phyloP scores from a whole-genome alignment of 2,888 invertebrate species.

The Erannis defoliaria region DNA sequence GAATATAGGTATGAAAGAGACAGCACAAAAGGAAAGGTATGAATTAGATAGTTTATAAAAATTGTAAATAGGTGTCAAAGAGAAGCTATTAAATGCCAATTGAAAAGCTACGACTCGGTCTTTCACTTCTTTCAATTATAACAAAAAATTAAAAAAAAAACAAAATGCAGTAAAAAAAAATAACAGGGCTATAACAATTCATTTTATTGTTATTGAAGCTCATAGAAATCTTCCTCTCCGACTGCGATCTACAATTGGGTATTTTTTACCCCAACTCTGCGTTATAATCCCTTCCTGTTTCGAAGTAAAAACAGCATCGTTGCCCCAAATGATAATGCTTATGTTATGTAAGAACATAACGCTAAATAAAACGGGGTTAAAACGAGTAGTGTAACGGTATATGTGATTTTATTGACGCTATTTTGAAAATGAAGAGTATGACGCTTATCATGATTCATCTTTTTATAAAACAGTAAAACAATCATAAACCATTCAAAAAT shows the following conservation, averaged over 20 bases:
- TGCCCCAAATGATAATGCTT: conserved; percentile 28
- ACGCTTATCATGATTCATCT: too few species aligned
- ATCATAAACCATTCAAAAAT: not conserved
- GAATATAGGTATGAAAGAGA: too few species aligned
- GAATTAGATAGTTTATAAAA: too few species aligned
- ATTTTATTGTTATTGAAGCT: not conserved
- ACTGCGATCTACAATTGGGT: conserved; percentile 8
- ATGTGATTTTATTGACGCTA: not conserved
- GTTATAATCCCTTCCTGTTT: conserved; percentile 30
- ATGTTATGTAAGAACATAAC: conserved; percentile 25
- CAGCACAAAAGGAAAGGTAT: too few species aligned
- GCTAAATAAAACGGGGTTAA: conserved; percentile 10
- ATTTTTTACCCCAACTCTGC: conserved; percentile 24
- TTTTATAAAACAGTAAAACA: not conserved
- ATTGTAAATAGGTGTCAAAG: too few species aligned
- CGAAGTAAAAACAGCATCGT: conserved; percentile 29
- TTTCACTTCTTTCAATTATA: not conserved
- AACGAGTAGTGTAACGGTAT: not conserved
- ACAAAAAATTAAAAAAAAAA: too few species aligned
- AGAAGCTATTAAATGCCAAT: too few species aligned
- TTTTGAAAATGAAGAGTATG: not conserved
- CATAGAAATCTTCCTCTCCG: conserved; percentile 20
- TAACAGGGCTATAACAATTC: not conserved
- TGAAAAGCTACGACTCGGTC: not conserved
- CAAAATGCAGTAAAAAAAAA: not conserved